These are phyloP conservation scores for Pelusios castaneus DNA, from an alignment of 2,113 vertebrate genomes.

Conservation along the genomic window DNA sequence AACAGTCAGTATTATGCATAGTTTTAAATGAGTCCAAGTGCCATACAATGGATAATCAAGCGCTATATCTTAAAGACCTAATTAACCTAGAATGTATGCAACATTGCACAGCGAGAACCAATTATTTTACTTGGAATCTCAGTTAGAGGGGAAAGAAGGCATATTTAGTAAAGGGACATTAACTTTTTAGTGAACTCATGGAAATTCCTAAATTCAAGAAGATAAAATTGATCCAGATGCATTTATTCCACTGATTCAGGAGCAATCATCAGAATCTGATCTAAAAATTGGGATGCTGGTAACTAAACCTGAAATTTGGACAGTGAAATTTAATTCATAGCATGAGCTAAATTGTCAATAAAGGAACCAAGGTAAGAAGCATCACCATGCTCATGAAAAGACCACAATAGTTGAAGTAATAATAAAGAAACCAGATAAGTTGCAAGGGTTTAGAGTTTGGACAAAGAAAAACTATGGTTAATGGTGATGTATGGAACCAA, in stretches of 20 bases:
- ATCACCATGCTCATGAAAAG: neutral
- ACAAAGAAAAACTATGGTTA: neutral
- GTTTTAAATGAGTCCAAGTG: neutral
- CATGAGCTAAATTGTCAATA: neutral
- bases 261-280: conserved; percentile 26
- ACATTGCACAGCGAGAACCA: conserved; percentile 30
- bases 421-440: neutral
- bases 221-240: conserved; percentile 46
- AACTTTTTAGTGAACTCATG: conserved; percentile 35
- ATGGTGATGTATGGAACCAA: neutral
- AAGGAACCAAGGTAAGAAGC: neutral
- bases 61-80: neutral
- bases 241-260: conserved; percentile 28
- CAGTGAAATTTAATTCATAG: conserved; percentile 13
- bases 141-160: conserved; percentile 26
- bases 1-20: neutral
- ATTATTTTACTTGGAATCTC: conserved; percentile 35
- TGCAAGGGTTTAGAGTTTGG: neutral
- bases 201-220: conserved; percentile 43
- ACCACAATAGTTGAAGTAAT: neutral
- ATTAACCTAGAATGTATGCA: conserved; percentile 34
- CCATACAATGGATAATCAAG: neutral
- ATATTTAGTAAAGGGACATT: conserved; percentile 29
- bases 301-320: conserved; percentile 9
- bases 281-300: neutral